Base-by-base conservation (phyloP, 2,113 vertebrate species). In the Bombycilla garrulus region DNA sequence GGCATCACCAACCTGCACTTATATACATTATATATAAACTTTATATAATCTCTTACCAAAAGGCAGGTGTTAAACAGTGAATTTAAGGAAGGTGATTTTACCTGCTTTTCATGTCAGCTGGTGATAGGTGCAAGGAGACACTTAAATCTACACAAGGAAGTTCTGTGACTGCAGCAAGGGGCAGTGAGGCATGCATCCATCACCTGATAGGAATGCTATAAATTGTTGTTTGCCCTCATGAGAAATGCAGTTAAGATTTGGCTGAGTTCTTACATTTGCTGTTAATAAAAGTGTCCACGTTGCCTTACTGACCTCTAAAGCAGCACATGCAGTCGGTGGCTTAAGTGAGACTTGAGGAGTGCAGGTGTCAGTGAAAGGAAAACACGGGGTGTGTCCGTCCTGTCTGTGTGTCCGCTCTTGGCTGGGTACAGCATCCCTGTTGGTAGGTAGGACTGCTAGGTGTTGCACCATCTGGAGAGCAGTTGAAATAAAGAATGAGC, bases 311-410 rank as follows among this genome's bases (percentile, higher is more conserved):
- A 67, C 24, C 36, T 60, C 35, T 64, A 7, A 74, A 69, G 66
- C 44, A 77, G 31, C 58, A n/a, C 40, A 3, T 42, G 9, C 10
- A 21, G 44, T 56, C 45, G 9, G 36, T 56, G 36, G 15, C 53
- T 61, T 48, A 48, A 67, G 35, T 61, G 74, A 26, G 44, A 12
- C 16, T 65, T 65, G 44, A 72, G 61, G 44, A 64, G 45, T 48
- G 15, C 28, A 18, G 28, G 15, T 54, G 5, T 45, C 67, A 86
- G 44, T 65, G 65, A 25, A 29, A 35, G 23, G 15, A 60, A 51
- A 16, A 36, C 38, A 31, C 1, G 2, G 4, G 9, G 1, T 11
- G 1, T 61, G 22, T 45, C 40, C 40, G 71, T 56, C 0, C 76
- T 54, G 15, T 54, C 5, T 40, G n/a, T n/a, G 15, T 48, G 31